Percentiles rank a stretch among this genome's conserved stretches.
phyloP scores from a whole-genome alignment of 2,113 vertebrate species.

The Podarcis raffonei region DNA sequence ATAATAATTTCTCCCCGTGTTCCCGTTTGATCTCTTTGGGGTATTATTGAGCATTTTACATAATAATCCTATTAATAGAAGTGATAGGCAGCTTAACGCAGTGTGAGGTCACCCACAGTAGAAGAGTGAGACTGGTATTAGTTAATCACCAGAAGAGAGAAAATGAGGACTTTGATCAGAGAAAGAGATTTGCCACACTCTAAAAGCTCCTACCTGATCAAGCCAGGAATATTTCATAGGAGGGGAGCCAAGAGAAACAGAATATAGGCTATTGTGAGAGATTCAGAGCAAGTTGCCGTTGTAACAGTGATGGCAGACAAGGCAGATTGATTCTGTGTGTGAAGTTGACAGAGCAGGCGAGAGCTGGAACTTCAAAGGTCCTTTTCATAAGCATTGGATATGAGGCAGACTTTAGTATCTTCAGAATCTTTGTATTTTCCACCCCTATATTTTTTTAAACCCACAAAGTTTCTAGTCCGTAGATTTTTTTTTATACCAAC shows the following conservation, averaged over 20 bases:
- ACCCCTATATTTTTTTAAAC: background rate
- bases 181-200: background rate
- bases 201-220: conserved; percentile 24
- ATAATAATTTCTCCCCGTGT: background rate
- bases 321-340: too few species aligned
- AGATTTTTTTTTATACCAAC: background rate
- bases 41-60: background rate
- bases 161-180: conserved; percentile 16
- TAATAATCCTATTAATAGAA: conserved; percentile 39
- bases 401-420: background rate
- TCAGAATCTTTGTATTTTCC: background rate
- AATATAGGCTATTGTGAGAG: background rate
- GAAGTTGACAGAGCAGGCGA: too few species aligned
- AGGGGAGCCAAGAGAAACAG: fast-evolving
- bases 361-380: too few species aligned
- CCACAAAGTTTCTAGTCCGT: too few species aligned
- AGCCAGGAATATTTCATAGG: background rate
- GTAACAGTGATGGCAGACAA: background rate
- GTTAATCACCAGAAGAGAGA: background rate
- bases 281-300: background rate
- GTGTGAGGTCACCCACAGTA: background rate
- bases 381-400: background rate
- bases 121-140: background rate
- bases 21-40: background rate
- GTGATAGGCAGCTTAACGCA: fast-evolving